Percentiles rank a stretch among this genome's conserved stretches.
Conservation (phyloP, 1,140 invertebrate species). For the Holcopasites calliopsidis region DNA sequence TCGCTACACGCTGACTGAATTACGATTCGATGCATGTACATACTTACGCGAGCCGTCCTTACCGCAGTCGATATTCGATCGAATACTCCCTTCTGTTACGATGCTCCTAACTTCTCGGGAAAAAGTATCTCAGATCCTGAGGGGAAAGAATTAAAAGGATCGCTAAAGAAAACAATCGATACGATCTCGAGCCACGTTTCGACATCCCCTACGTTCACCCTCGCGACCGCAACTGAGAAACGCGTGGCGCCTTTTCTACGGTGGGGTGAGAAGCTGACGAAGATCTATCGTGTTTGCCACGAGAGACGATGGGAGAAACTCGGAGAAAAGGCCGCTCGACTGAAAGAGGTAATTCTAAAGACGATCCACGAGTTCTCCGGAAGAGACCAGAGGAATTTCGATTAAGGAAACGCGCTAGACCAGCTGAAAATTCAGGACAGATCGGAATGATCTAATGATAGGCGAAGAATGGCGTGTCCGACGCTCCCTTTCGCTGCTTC, state of each 20-base stretch:
- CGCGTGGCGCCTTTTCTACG: neutral
- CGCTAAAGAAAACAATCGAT: neutral
- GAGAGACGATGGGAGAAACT: neutral
- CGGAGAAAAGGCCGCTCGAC: constrained; percentile 31
- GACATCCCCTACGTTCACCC: neutral
- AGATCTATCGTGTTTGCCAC: neutral
- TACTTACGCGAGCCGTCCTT: constrained; percentile 13
- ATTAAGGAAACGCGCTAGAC: neutral
- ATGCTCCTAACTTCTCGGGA: neutral
- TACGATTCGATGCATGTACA: constrained; percentile 49
- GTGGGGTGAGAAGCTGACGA: neutral
- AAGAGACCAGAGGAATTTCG: constrained; percentile 17
- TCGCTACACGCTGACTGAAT: constrained; percentile 48
- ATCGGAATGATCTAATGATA: too few species aligned
- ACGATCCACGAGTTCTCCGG: constrained; percentile 26
- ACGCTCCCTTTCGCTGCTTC: neutral
- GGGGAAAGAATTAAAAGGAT: neutral
- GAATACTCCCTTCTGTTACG: neutral
- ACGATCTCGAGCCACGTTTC: constrained; percentile 11
- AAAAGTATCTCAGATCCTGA: neutral
- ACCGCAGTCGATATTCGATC: constrained; percentile 21
- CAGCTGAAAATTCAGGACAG: too few species aligned
- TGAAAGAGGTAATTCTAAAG: constrained; percentile 32
- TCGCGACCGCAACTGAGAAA: neutral
- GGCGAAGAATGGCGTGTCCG: too few species aligned